These are phyloP conservation scores for Rhadinocentrus ornatus DNA, from an alignment of 2,797 vertebrate genomes.

Conservation along the genomic window DNA sequence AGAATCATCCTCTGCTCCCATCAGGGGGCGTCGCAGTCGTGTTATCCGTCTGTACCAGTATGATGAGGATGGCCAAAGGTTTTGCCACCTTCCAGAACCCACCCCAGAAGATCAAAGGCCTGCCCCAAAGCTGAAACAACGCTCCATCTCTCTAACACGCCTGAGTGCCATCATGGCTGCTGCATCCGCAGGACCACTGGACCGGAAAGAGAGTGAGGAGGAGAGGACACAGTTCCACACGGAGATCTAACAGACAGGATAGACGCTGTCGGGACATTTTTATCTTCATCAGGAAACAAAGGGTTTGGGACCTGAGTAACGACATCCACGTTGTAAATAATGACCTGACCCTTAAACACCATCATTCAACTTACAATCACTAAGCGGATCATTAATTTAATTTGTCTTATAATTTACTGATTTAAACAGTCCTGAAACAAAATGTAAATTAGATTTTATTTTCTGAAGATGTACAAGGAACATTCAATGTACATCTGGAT, in stretches of 20 bases:
- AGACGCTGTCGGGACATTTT: background rate
- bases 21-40: slow-evolving; percentile 48
- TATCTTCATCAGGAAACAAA: background rate
- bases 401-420: too few relatives aligned
- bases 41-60: slow-evolving; percentile 84
- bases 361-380: too few relatives aligned
- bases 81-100: slow-evolving; percentile 67
- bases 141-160: slow-evolving; percentile 76
- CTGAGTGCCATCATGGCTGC: slow-evolving; percentile 80
- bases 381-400: too few relatives aligned
- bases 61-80: slow-evolving; percentile 78
- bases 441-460: too few relatives aligned
- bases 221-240: slow-evolving; percentile 49
- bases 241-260: slow-evolving; percentile 38
- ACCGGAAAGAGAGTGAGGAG: background rate
- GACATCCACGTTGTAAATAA: too few relatives aligned
- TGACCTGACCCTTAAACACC: too few relatives aligned
- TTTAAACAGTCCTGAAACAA: too few relatives aligned
- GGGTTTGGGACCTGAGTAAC: too few relatives aligned
- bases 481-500: too few relatives aligned
- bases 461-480: background rate
- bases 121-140: slow-evolving; percentile 58
- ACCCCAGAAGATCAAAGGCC: background rate
- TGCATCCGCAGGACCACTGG: slow-evolving; percentile 50
- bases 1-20: accelerated